A percentile compares a stretch with the other conserved stretches of the same genome.
These are phyloP conservation scores for Colletes latitarsis DNA, from an alignment of 1,140 invertebrate species.

Conservation along the genomic window DNA sequence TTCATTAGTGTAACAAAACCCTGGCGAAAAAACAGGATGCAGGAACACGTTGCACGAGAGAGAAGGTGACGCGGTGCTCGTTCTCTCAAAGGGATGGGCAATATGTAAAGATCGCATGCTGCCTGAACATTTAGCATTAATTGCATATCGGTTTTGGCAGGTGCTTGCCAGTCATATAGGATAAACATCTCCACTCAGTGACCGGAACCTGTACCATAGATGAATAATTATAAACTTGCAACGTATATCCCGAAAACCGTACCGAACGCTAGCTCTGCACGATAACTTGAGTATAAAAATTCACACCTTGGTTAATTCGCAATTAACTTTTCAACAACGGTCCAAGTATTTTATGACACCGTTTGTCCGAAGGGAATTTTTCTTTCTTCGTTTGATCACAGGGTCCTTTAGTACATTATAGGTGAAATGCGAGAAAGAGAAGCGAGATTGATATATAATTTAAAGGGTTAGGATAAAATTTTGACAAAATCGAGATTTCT, in stretches of 20 bases:
- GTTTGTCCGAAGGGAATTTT: too few species aligned
- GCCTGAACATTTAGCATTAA: slow-evolving; percentile 72
- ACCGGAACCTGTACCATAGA: slow-evolving; percentile 68
- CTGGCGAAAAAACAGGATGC: not conserved
- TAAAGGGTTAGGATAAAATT: too few species aligned
- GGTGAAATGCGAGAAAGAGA: too few species aligned
- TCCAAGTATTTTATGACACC: too few species aligned
- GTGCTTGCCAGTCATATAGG: slow-evolving; percentile 69
- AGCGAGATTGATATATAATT: too few species aligned
- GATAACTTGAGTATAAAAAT: not conserved
- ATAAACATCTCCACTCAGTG: slow-evolving; percentile 68
- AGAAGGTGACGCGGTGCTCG: slow-evolving; percentile 8
- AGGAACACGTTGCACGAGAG: slow-evolving; percentile 4
- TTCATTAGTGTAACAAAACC: not conserved
- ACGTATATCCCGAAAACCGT: slow-evolving; percentile 44
- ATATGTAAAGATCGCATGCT: slow-evolving; percentile 67
- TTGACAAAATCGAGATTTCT: too few species aligned
- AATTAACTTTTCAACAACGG: too few species aligned
- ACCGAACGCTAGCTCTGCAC: slow-evolving; percentile 14
- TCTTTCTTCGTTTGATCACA: too few species aligned
- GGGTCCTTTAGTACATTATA: too few species aligned
- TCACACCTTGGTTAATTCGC: too few species aligned
- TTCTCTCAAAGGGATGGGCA: slow-evolving; percentile 44
- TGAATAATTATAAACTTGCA: slow-evolving; percentile 70
- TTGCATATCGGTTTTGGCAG: slow-evolving; percentile 74